These are phyloP conservation scores for Drosophila kepulauana DNA, from an alignment of 1,140 invertebrate species.

Conservation along the genomic window DNA sequence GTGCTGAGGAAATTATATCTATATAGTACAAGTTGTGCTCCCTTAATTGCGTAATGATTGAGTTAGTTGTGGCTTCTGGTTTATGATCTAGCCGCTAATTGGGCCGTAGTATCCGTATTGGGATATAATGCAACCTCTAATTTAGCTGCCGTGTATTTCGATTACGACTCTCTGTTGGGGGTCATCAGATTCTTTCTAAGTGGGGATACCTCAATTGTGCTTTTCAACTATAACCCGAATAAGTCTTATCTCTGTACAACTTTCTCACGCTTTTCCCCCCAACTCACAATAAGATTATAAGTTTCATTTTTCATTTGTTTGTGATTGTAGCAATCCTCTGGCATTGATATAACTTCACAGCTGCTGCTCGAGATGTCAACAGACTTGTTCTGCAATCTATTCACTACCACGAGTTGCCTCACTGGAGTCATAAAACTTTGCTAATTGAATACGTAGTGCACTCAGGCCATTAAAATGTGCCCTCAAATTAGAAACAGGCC, in stretches of 20 bases:
- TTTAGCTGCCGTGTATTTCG: conserved; percentile 40
- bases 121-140: conserved; percentile 22
- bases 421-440: conserved; percentile 51
- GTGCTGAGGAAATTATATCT: conserved; percentile 34
- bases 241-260: background rate
- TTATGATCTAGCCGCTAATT: conserved; percentile 75
- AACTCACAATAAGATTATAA: background rate
- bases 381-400: background rate
- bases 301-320: no score
- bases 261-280: conserved; percentile 44
- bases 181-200: conserved; percentile 43
- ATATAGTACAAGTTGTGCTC: background rate
- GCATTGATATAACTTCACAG: background rate
- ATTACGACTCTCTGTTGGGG: conserved; percentile 52
- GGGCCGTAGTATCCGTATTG: conserved; percentile 26
- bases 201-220: conserved; percentile 37
- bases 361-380: conserved; percentile 45
- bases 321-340: no score
- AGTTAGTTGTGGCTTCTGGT: conserved; percentile 61
- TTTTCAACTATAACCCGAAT: conserved; percentile 39
- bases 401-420: background rate
- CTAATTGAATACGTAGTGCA: conserved; percentile 54
- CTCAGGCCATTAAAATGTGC: conserved; percentile 42
- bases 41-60: conserved; percentile 77
- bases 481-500: conserved; percentile 36